Evolutionary conservation across 2,797 vertebrate species (phyloP).

Genomic region (Podarcis siculus): DNA sequence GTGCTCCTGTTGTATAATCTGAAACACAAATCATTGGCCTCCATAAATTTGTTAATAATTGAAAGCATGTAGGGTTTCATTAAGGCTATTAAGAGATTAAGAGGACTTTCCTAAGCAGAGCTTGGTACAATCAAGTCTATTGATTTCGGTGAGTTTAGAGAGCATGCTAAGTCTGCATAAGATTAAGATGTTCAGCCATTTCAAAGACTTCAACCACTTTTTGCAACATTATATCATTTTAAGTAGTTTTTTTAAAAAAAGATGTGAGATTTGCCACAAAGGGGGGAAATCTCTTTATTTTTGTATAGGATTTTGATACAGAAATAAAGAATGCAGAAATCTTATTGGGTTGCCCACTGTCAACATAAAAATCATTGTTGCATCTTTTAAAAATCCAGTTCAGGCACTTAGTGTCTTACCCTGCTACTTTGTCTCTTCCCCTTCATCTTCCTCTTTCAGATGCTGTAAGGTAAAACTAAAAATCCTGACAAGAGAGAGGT

Average conservation of each 20-base stretch:
- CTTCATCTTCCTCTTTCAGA: neutral
- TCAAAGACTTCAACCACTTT: neutral
- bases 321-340: neutral
- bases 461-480: neutral
- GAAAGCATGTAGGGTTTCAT: neutral
- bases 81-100: conserved; percentile 2
- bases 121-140: neutral
- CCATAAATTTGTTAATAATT: neutral
- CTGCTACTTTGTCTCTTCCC: neutral
- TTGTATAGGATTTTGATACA: too few relatives aligned
- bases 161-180: neutral
- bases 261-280: neutral
- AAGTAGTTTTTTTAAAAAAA: neutral
- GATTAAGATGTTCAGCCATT: neutral
- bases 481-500: neutral
- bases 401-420: too few relatives aligned
- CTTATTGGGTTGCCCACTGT: neutral
- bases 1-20: neutral
- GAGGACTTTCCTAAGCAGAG: neutral
- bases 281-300: neutral
- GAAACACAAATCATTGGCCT: neutral
- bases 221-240: neutral
- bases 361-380: neutral
- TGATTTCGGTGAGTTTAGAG: neutral
- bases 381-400: neutral